Evolutionary conservation across 1,140 invertebrate genomes (phyloP), one percentile per base, ranked within the genome.

Genomic region (Chlorops oryzae): DNA sequence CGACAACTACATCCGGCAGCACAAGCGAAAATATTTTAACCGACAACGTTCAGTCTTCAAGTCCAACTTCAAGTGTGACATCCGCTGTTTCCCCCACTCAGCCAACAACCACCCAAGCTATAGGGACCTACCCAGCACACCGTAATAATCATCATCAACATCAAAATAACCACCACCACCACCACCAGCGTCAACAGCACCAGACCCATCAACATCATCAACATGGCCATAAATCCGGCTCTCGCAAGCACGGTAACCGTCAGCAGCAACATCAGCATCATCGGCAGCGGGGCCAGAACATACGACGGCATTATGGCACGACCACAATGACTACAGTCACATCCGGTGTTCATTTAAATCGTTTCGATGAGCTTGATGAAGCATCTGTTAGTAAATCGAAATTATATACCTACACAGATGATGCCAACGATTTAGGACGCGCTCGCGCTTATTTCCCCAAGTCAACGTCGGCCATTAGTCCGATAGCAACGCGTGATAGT

Each of bases 401-500:
- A 6, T 18, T n/a, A 13, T 24, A 47, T 13, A 12, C 3, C 32
- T 15, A 23, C 17, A 39, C 24, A 13, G 12, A 24, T 10, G 20
- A 21, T n/a, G 10, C 10, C 10, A 40, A 40, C 38, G 41, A 54
- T 18, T 38, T 35, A 22, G 34, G 24, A 3, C 22, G 28, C 25
- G 34, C 38, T 22, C 25, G 20, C 6, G 18, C 13, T 23, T 23
- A 38, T 27, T 42, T 50, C 25, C n/a, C 40, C 10, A 49, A 52
- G 34, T 35, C 55, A 37, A 49, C 50, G 3, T 35, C 47, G 13
- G 17, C 52, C 2, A 47, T 41, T 22, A 51, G 40, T 3, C 47
- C 37, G 10, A 66, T 62, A 12, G 66, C 66, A 15, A 68, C 64
- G 1, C 58, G 62, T 1, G 70, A 72, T 21, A 72, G 66, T 48